phyloP scores from a whole-genome alignment of 2,797 vertebrate genomes.

The Chaunax sp. region DNA sequence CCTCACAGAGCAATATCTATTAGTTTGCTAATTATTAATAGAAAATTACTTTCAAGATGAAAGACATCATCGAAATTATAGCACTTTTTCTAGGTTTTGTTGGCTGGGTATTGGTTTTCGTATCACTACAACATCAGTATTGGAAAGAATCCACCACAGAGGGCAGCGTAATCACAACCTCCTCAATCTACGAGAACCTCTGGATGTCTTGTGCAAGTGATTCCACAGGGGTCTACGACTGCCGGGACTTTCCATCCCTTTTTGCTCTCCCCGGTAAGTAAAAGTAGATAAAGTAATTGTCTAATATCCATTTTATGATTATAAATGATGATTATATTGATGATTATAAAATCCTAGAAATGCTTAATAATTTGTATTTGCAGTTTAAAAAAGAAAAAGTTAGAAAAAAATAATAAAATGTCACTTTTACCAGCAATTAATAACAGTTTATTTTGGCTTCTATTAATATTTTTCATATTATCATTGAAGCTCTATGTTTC shows the following conservation, averaged over 20 bases:
- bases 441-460: neutral
- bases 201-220: slow-evolving; percentile 94
- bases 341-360: neutral
- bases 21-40: slow-evolving; percentile 56
- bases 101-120: slow-evolving; percentile 82
- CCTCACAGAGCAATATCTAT: slow-evolving; percentile 30
- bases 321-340: neutral
- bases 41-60: slow-evolving; percentile 61
- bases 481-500: neutral
- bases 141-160: slow-evolving; percentile 90
- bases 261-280: slow-evolving; percentile 89
- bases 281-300: neutral
- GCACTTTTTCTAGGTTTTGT: slow-evolving; percentile 85
- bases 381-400: neutral
- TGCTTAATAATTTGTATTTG: neutral
- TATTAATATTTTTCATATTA: slow-evolving; percentile 4
- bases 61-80: slow-evolving; percentile 72
- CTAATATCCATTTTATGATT: neutral
- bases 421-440: neutral
- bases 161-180: slow-evolving; percentile 89
- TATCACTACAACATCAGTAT: slow-evolving; percentile 85
- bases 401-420: neutral
- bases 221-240: slow-evolving; percentile 88
- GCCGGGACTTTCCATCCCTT: slow-evolving; percentile 89
- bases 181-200: slow-evolving; percentile 91